phyloP scores from a whole-genome alignment of 2,113 vertebrate genomes.

The Pithys albifrons region DNA sequence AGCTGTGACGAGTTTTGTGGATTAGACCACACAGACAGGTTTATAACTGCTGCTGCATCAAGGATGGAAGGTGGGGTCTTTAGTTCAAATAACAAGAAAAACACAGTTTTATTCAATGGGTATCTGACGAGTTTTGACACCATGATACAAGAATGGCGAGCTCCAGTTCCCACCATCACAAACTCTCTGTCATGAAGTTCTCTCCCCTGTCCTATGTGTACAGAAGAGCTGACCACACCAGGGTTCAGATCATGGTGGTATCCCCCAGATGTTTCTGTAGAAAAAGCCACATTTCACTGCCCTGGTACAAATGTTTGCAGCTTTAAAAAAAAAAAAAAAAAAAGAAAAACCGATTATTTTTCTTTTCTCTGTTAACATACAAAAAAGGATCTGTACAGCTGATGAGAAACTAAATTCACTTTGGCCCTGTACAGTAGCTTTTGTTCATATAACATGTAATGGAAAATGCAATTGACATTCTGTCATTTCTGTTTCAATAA shows the following conservation, averaged over 20 bases:
- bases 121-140: background rate
- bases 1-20: background rate
- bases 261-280: background rate
- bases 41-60: background rate
- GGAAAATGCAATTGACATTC: conserved; percentile 46
- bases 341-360: background rate
- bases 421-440: background rate
- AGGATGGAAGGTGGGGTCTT: background rate
- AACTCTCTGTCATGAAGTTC: background rate
- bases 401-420: background rate
- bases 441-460: background rate
- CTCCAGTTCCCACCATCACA: background rate
- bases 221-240: background rate
- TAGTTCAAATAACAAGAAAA: background rate
- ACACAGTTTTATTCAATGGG: background rate
- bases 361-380: background rate
- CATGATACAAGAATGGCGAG: accelerated
- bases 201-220: background rate
- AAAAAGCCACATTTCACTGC: background rate
- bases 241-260: background rate
- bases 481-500: conserved; percentile 58
- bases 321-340: background rate
- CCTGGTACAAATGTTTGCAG: background rate
- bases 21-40: background rate
- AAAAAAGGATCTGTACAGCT: background rate